phyloP scores from a whole-genome alignment of 2,113 vertebrate species.

The Myrmecobius fasciatus region DNA sequence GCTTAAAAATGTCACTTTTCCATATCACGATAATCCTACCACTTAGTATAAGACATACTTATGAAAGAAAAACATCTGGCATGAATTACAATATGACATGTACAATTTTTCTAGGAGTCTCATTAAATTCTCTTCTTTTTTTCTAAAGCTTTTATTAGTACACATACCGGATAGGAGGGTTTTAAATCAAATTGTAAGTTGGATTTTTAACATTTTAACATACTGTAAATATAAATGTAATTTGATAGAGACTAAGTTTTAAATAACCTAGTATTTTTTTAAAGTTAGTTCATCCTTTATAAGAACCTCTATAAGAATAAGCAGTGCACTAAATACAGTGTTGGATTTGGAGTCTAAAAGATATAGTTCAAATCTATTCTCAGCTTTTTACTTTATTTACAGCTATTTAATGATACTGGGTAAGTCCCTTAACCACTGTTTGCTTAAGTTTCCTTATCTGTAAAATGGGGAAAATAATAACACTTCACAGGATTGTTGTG shows the following conservation, averaged over 20 bases:
- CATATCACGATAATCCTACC: constrained; percentile 54
- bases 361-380: neutral
- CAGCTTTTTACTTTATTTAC: neutral
- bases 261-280: neutral
- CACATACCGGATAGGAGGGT: constrained; percentile 38
- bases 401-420: neutral
- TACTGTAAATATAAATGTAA: neutral
- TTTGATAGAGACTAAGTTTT: neutral
- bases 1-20: constrained; percentile 68
- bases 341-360: neutral
- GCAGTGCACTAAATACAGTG: neutral
- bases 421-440: neutral
- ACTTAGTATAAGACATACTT: constrained; percentile 60
- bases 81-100: constrained; percentile 58
- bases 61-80: constrained; percentile 60
- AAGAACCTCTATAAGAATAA: neutral
- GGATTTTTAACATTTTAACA: constrained; percentile 39
- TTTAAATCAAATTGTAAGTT: constrained; percentile 52
- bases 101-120: constrained; percentile 51
- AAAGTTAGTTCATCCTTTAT: neutral
- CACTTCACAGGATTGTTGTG: neutral
- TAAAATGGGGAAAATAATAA: neutral
- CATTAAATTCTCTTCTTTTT: constrained; percentile 50
- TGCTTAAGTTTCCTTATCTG: neutral
- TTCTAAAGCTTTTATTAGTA: constrained; percentile 54